Base-by-base conservation (phyloP, 2,113 vertebrate genomes). In the Bubo scandiacus region DNA sequence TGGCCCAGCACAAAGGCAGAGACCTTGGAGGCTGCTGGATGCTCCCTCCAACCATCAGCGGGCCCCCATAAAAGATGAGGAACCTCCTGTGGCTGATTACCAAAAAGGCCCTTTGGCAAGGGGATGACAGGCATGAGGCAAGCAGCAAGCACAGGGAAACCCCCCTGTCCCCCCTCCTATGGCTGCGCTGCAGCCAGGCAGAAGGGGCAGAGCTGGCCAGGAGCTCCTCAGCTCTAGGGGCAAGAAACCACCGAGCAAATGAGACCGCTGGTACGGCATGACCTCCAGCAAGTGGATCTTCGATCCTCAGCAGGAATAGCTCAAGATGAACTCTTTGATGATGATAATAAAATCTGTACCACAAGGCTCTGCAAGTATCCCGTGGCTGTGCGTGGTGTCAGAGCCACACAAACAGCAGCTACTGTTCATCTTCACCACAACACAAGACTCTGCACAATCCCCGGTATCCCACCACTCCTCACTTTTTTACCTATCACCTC, bases 131-230 rank as follows among this genome's bases (percentile, higher is more conserved):
- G 0, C 12, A 49, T 1, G 8, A 51, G 61, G 54, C 36, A 43
- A 26, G 32, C 61, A 73, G 67, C 21, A 38, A 32, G n/a, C 52
- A 8, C 2, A 0, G 52, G 58, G 52, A 54, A 51, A 29, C 63
- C 62, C 14, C 6, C 3, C 18, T 3, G 52, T 1, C 72, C n/a
- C 5, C 0, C 12, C 26, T 36, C 14, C 72, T 6, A 2, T 2
- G 19, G 16, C 52, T 61, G 73, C 30, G 1, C 32, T 12, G 55
- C 67, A 19, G 4, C 13, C n/a, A 3, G 26, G 57, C 68, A 26
- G 36, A 2, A 34, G 4, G 42, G 36, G 5, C 62, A 20, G 83
- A 30, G 89, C 38, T 40, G 59, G 10, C 3, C 58, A n/a, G 30
- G 14, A 12, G 29, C 4, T 14, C 3, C 11, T 38, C 32, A 40